These are phyloP conservation scores for Corythoichthys intestinalis DNA, from an alignment of 2,113 vertebrate species.

Conservation along the genomic window DNA sequence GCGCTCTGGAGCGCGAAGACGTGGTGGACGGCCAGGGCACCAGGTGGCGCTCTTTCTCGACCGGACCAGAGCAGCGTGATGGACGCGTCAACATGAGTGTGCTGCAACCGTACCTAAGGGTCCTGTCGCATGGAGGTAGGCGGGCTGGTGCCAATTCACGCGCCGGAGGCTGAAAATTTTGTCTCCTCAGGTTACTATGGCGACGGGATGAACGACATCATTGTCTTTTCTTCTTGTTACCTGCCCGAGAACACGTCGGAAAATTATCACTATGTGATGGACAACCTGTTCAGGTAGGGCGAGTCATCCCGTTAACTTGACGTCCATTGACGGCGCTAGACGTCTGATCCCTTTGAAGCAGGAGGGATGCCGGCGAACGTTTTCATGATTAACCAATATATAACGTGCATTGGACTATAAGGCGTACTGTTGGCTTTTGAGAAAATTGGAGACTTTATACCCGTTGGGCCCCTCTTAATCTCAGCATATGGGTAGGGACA, in stretches of 20 bases:
- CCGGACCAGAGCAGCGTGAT: conserved; percentile 49
- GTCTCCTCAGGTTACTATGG: conserved; percentile 74
- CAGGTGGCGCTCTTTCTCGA: conserved; percentile 76
- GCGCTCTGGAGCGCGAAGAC: conserved; percentile 59
- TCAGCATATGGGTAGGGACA: too few species aligned
- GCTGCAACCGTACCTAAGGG: conserved; percentile 73
- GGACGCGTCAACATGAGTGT: conserved; percentile 74
- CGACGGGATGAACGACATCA: conserved; percentile 74
- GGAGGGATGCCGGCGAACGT: too few species aligned
- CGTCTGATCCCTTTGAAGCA: too few species aligned
- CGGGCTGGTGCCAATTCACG: not conserved
- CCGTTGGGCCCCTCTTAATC: too few species aligned
- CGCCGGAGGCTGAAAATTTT: not conserved
- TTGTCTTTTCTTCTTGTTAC: conserved; percentile 80
- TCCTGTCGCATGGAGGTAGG: conserved; percentile 80
- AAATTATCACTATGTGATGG: conserved; percentile 78
- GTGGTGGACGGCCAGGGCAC: conserved; percentile 67
- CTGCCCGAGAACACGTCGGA: conserved; percentile 72
- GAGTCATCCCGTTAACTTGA: too few species aligned
- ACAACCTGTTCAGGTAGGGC: conserved; percentile 80
- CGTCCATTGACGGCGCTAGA: too few species aligned
- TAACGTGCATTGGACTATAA: too few species aligned
- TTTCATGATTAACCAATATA: too few species aligned
- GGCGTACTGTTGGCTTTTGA: too few species aligned
- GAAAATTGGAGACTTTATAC: too few species aligned